A percentile compares a stretch with the other conserved stretches of the same genome.
phyloP scores from a whole-genome alignment of 2,888 invertebrate species.

The Caradrina kadenii region DNA sequence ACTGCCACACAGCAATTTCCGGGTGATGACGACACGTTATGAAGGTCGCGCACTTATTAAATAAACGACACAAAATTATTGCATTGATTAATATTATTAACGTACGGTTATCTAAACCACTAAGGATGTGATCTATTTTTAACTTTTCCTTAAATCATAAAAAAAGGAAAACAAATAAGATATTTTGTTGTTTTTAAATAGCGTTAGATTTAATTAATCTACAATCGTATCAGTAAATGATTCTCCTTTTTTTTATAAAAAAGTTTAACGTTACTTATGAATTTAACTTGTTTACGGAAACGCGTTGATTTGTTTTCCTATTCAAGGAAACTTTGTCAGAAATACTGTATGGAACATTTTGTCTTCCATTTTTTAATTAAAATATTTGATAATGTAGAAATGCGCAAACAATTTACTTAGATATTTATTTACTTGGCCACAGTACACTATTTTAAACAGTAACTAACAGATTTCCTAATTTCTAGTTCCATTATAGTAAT shows the following conservation, averaged over 20 bases:
- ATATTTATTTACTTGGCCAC: background rate
- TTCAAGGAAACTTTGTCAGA: background rate
- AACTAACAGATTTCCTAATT: background rate
- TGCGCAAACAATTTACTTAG: background rate
- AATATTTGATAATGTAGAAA: background rate
- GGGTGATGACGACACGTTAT: conserved; percentile 83
- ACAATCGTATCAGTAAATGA: background rate
- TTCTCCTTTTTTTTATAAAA: background rate
- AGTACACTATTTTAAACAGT: too few species aligned
- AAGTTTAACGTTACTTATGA: background rate
- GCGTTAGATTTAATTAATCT: background rate
- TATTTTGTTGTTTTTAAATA: background rate
- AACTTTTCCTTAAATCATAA: background rate
- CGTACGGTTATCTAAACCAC: conserved; percentile 62
- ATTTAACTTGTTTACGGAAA: background rate
- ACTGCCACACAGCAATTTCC: conserved; percentile 83
- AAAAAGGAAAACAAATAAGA: background rate
- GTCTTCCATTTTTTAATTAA: background rate
- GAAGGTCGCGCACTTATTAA: conserved; percentile 81
- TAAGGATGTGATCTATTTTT: conserved; percentile 28
- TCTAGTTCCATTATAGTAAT: background rate
- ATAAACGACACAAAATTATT: conserved; percentile 74
- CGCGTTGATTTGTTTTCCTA: background rate
- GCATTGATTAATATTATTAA: conserved; percentile 68
- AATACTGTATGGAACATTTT: background rate